Percentiles rank a stretch among this genome's conserved stretches.
phyloP scores from a whole-genome alignment of 2,113 vertebrate species.

The Gnathonemus echidnorhynchus region DNA sequence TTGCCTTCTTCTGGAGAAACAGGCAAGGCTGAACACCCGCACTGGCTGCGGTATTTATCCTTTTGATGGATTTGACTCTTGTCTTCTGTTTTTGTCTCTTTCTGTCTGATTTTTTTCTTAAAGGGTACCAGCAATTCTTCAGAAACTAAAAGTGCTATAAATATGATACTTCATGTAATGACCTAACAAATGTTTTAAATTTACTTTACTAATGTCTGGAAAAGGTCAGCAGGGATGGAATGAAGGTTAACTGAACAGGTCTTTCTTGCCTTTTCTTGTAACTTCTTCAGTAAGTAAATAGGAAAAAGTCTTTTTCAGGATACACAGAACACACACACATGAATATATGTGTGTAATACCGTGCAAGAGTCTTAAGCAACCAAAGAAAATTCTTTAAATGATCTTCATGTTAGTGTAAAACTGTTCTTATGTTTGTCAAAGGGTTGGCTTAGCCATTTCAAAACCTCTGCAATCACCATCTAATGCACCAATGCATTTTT shows the following conservation, averaged over 20 bases:
- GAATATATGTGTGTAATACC: no score
- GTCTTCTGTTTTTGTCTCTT: not conserved
- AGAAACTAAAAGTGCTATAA: not conserved
- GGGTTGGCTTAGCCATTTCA: not conserved
- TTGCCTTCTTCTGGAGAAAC: not conserved
- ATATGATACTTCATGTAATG: not conserved
- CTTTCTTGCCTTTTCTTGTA: not conserved
- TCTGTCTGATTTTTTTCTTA: not conserved
- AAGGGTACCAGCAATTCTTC: not conserved
- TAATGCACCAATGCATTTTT: not conserved
- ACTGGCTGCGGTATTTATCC: not conserved
- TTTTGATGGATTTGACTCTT: not conserved
- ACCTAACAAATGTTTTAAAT: not conserved
- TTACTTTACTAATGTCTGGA: not conserved
- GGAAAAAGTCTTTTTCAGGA: not conserved
- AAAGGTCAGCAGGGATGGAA: not conserved
- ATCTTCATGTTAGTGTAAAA: not conserved
- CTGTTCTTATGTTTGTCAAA: not conserved
- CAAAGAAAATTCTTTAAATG: no score
- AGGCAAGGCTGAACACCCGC: not conserved
- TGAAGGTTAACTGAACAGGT: not conserved
- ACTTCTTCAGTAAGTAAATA: not conserved
- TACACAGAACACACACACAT: no score
- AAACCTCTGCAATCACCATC: not conserved
- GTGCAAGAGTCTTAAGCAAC: no score